A percentile compares a stretch with the other conserved stretches of the same genome.
phyloP scores from a whole-genome alignment of 2,113 vertebrate species.

The Cyprinus carpio region DNA sequence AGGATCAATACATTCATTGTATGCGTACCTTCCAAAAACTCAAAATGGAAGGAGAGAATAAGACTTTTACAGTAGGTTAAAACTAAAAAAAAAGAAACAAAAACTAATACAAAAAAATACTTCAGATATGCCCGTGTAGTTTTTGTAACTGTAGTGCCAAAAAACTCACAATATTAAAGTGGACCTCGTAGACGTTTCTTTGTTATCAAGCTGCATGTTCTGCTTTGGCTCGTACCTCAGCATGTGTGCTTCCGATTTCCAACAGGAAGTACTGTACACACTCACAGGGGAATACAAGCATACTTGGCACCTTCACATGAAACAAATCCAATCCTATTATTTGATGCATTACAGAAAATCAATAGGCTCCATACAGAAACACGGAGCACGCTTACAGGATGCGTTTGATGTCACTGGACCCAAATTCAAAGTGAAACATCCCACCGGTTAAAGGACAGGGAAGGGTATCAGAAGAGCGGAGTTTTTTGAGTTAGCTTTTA shows the following conservation, averaged over 20 bases:
- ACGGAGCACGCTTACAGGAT: conserved; percentile 26
- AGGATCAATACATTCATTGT: conserved; percentile 77
- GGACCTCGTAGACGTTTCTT: conserved; percentile 5
- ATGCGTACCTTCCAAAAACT: conserved; percentile 65
- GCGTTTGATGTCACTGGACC: conserved; percentile 42
- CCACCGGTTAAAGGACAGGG: conserved; percentile 51
- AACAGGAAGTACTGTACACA: conserved; percentile 54
- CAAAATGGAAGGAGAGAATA: conserved; percentile 51
- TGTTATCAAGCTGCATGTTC: conserved; percentile 21
- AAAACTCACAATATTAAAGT: background rate
- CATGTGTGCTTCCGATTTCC: conserved; percentile 31
- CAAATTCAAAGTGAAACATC: conserved; percentile 55
- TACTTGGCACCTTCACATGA: conserved; percentile 72
- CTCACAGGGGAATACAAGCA: conserved; percentile 48
- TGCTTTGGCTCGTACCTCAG: conserved; percentile 21
- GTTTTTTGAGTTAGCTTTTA: conserved; percentile 58
- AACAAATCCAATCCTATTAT: conserved; percentile 56
- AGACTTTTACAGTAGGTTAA: conserved; percentile 52
- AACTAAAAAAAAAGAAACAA: conserved; percentile 25
- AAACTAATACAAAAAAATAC: no score
- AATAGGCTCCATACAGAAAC: conserved; percentile 44
- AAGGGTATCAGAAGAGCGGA: conserved; percentile 29
- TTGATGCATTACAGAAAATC: conserved; percentile 58
- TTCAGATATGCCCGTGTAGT: conserved; percentile 55
- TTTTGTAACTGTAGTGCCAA: conserved; percentile 25